Conservation (phyloP, 2,888 invertebrate species). For the Zaprionus bogoriensis region DNA sequence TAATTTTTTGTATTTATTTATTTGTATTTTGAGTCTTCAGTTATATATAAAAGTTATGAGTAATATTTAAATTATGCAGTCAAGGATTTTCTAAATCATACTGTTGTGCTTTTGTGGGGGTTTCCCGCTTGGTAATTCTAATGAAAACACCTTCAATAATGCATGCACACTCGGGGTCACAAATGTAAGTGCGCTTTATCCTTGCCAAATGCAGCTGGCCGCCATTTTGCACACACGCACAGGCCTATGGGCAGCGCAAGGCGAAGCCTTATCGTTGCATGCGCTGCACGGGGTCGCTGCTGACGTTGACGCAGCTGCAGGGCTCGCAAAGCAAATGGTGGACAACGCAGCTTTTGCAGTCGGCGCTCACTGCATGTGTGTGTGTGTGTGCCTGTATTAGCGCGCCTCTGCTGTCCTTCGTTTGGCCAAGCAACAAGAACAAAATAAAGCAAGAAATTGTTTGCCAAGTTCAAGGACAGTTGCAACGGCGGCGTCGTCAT, state of each 20-base stretch:
- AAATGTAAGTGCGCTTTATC: neutral
- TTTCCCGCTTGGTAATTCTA: too few species aligned
- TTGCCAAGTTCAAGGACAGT: conserved; percentile 77
- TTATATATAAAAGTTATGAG: too few species aligned
- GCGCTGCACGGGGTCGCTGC: conserved; percentile 25
- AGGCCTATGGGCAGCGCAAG: conserved; percentile 10
- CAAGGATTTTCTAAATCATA: too few species aligned
- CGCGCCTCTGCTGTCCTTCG: conserved; percentile 48
- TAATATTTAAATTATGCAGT: too few species aligned
- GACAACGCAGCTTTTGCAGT: conserved; percentile 34
- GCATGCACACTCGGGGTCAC: too few species aligned
- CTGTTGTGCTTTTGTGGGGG: too few species aligned
- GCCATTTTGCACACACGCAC: neutral
- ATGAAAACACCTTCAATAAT: too few species aligned
- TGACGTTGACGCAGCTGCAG: conserved; percentile 21
- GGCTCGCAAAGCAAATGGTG: conserved; percentile 37
- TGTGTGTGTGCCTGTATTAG: conserved; percentile 6
- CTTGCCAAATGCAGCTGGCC: conserved; percentile 20
- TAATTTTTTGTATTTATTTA: too few species aligned
- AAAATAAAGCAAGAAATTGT: conserved; percentile 32
- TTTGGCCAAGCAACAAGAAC: conserved; percentile 22
- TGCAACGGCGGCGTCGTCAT: conserved; percentile 52
- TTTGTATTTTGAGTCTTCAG: too few species aligned
- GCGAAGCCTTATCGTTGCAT: conserved; percentile 50
- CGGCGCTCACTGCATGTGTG: neutral